phyloP scores from a whole-genome alignment of 2,888 invertebrate genomes.

The Mesorhabditis sp. region DNA sequence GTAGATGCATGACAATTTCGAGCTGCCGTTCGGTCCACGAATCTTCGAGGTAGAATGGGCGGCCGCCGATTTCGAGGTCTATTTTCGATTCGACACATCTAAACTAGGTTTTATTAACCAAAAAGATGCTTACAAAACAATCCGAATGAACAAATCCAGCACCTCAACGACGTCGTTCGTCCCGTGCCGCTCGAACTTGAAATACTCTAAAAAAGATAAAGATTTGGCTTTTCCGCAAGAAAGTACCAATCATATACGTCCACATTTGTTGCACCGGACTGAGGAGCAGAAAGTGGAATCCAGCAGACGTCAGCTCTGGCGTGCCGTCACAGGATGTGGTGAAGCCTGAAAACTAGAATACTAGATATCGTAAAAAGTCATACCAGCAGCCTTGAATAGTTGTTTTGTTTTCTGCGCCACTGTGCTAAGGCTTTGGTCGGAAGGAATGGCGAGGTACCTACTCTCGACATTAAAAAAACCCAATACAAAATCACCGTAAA shows the following conservation, averaged over 20 bases:
- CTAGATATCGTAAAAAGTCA: conserved; percentile 70
- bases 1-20: conserved; percentile 85
- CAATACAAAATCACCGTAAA: conserved; percentile 27
- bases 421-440: conserved; percentile 31
- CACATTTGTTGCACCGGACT: conserved; percentile 90
- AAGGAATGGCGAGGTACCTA: conserved; percentile 53
- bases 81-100: conserved; percentile 1
- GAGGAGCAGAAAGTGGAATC: conserved; percentile 91
- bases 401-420: conserved; percentile 76
- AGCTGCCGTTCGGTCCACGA: conserved; percentile 37
- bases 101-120: neutral
- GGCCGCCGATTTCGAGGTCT: conserved; percentile 22
- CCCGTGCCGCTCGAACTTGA: conserved; percentile 26
- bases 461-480: neutral
- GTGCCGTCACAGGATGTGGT: conserved; percentile 18
- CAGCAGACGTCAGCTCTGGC: conserved; percentile 65
- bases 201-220: conserved; percentile 25
- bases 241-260: conserved; percentile 80
- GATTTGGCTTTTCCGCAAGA: neutral
- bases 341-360: conserved; percentile 11
- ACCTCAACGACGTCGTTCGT: conserved; percentile 28
- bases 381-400: conserved; percentile 86
- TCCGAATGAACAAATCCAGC: conserved; percentile 31
- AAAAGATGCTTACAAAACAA: conserved; percentile 25
- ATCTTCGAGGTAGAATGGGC: conserved; percentile 27